phyloP scores from a whole-genome alignment of 2,888 invertebrate species.

The Microctonus brassicae region DNA sequence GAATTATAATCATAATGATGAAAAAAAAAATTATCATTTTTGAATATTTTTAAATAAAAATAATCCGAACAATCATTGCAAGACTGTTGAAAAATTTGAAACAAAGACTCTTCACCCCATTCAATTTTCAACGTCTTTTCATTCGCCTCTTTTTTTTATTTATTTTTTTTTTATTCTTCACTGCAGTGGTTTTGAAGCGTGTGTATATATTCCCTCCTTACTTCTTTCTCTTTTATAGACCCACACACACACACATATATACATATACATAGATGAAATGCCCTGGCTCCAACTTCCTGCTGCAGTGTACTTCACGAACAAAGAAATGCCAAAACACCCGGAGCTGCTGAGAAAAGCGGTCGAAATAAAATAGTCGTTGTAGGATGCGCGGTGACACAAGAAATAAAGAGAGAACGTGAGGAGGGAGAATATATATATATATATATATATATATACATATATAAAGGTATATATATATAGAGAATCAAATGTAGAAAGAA shows the following conservation, averaged over 20 bases:
- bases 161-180: too few species aligned
- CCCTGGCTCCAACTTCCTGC: conserved; percentile 34
- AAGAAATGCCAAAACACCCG: conserved; percentile 22
- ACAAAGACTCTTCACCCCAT: background rate
- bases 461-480: too few species aligned
- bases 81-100: background rate
- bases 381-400: background rate
- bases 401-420: background rate
- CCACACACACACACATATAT: background rate
- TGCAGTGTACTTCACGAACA: conserved; percentile 37
- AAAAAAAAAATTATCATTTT: background rate
- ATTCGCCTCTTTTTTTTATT: background rate
- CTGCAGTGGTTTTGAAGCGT: background rate
- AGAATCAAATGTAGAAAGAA: conserved; percentile 9
- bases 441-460: too few species aligned
- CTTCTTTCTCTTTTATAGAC: background rate
- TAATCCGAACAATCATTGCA: background rate
- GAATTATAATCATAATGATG: background rate
- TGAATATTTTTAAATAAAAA: background rate
- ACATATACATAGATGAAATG: background rate
- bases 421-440: too few species aligned
- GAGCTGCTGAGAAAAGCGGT: conserved; percentile 14
- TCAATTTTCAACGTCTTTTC: background rate
- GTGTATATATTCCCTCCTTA: background rate
- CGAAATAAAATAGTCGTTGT: background rate